Base-by-base conservation (phyloP, 30 jellyfish, hydroid and myxozoan species). In the Pelagia noctiluca region DNA sequence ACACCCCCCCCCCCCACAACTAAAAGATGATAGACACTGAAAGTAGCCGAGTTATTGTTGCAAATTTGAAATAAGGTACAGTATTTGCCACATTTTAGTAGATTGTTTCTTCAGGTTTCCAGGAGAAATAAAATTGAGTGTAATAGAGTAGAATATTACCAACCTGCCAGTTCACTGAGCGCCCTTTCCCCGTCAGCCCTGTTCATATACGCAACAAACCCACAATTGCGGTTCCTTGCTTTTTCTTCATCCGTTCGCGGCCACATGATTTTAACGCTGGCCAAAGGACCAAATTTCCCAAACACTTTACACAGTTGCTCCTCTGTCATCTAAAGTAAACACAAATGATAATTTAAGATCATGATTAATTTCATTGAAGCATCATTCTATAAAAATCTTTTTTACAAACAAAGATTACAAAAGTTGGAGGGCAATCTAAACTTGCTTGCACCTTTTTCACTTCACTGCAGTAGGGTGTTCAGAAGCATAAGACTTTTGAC, bases 231-330 rank as follows among this genome's bases (percentile, higher is more conserved):
- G 54, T 93, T 93, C 46, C 98, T 80, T 22, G 98, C 95, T 71
- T 83, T 93, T 52, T 93, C 98, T 36, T 93, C 98, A n/a, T 93
- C 98, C 16, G 97, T 87, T 61, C 98, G 68, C n/a, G 98, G 98
- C 98, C 98, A 93, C 98, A 93, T 93, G 13, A 94, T 94, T 66
- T 89, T 94, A 37, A 94, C 97, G 84, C 97, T 94, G n/a, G 97
- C 99, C 34, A 94, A 71, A 24, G 99, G 97, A 13, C 99, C 99
- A 68, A 73, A 94, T 60, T 85, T 89, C 1, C 97, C 99, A 88
- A 94, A 94, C 4, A 94, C 80, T 54, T 83, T 85, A 57, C 98
- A 93, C 32, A 93, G 60, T 75, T 84, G 96, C 54, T 93, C 98
- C 72, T 93, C 98, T 26, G 93, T 87, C 98, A 93, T 87, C 98